These are phyloP conservation scores for Gavia stellata DNA, from an alignment of 2,113 vertebrate genomes.

Conservation along the genomic window DNA sequence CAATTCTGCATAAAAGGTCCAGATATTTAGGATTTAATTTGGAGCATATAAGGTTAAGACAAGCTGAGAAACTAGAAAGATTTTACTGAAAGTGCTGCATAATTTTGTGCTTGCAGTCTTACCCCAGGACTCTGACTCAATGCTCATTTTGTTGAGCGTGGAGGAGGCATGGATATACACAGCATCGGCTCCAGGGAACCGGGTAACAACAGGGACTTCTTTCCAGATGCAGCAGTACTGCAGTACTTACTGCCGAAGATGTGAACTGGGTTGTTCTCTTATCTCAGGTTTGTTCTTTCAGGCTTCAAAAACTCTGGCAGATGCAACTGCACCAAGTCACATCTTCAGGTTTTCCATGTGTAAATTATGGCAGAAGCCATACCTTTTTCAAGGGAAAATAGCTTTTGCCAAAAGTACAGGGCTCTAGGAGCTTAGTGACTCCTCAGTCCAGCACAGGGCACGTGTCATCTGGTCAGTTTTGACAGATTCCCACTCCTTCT, in stretches of 20 bases:
- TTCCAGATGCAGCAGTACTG: background rate
- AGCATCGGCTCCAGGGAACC: background rate
- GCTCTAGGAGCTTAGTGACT: background rate
- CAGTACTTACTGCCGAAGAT: background rate
- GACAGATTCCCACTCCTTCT: background rate
- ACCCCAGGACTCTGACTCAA: background rate
- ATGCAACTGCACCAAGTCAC: background rate
- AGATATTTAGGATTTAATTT: background rate
- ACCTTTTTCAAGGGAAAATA: background rate
- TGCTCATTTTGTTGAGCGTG: fast-evolving
- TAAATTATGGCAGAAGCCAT: background rate
- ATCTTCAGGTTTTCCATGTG: background rate
- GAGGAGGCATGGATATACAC: background rate
- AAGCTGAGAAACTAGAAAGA: background rate
- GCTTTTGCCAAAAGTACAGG: background rate
- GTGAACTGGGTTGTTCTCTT: background rate
- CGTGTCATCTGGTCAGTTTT: background rate
- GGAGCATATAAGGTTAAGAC: background rate
- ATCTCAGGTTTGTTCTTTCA: background rate
- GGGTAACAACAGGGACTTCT: background rate
- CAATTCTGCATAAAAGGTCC: background rate
- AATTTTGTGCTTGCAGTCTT: background rate
- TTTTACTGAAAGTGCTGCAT: background rate
- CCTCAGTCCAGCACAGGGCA: background rate
- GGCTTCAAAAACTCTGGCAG: background rate